Percentiles rank a stretch among this genome's conserved stretches.
Conservation (phyloP, 1,140 invertebrate species). For the Brachionus calyciflorus region DNA sequence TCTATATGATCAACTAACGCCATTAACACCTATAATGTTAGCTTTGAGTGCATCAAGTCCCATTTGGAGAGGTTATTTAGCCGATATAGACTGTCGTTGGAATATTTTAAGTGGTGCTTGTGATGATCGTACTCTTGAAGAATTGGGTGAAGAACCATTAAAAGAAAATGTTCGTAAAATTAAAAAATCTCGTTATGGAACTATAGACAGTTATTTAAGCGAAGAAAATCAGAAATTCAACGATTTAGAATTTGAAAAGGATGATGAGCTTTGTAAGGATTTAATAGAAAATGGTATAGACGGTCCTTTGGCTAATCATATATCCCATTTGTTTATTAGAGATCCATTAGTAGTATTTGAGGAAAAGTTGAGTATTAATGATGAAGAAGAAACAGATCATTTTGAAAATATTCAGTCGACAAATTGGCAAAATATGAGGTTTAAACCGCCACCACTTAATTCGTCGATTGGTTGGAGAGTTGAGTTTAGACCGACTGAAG, state of each 20-base stretch:
- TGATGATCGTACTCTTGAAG: slow-evolving; percentile 90
- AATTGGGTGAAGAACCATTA: slow-evolving; percentile 68
- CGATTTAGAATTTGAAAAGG: slow-evolving; percentile 82
- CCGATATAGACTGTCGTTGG: slow-evolving; percentile 95
- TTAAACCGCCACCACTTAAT: slow-evolving; percentile 82
- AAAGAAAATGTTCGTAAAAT: slow-evolving; percentile 72
- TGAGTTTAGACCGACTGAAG: slow-evolving; percentile 96
- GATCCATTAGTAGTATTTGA: slow-evolving; percentile 90
- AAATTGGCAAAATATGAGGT: slow-evolving; percentile 99
- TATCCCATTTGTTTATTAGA: slow-evolving; percentile 96
- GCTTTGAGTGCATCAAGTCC: slow-evolving; percentile 96
- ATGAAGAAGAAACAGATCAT: slow-evolving; percentile 46
- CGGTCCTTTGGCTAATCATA: slow-evolving; percentile 82
- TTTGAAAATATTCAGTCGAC: slow-evolving; percentile 92
- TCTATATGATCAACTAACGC: slow-evolving; percentile 94
- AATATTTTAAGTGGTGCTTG: slow-evolving; percentile 88
- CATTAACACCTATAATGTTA: slow-evolving; percentile 93
- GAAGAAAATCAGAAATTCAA: slow-evolving; percentile 81
- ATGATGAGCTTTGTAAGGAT: slow-evolving; percentile 75
- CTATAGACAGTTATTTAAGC: slow-evolving; percentile 93
- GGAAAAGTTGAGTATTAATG: slow-evolving; percentile 68
- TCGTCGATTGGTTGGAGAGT: slow-evolving; percentile 97
- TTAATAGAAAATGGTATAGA: slow-evolving; percentile 80
- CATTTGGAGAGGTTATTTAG: slow-evolving; percentile 83
- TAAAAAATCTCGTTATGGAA: slow-evolving; percentile 93